These are phyloP conservation scores for Leptoteleia sp. DNA, from an alignment of 1,140 invertebrate genomes.

Conservation along the genomic window DNA sequence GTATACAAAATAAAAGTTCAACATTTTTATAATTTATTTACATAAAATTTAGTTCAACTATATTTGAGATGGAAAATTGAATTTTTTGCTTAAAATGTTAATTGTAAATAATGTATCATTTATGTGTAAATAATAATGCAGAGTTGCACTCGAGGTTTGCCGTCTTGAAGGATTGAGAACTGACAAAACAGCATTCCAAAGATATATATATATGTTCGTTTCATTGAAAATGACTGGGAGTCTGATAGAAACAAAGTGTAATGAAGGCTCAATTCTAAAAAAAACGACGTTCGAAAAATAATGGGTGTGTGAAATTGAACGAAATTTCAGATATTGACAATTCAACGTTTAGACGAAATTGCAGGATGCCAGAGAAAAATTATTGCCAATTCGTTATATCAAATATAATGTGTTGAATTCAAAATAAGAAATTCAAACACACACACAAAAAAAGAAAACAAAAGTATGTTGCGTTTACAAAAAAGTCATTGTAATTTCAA, in stretches of 20 bases:
- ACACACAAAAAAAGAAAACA: too few relatives aligned
- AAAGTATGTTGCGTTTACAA: constrained; percentile 33
- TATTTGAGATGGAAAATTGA: too few relatives aligned
- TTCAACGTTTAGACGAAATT: constrained; percentile 35
- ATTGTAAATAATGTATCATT: too few relatives aligned
- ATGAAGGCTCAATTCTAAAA: constrained; percentile 67
- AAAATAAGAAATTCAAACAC: not conserved
- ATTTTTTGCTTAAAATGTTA: too few relatives aligned
- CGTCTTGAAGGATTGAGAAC: constrained; percentile 8
- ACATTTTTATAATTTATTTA: constrained; percentile 3
- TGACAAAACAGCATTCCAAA: constrained; percentile 22
- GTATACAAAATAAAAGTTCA: too few relatives aligned
- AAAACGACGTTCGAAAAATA: constrained; percentile 35
- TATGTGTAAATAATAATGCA: constrained; percentile 22
- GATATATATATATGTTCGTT: constrained; percentile 12
- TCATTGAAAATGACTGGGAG: not conserved
- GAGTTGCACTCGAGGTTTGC: not conserved
- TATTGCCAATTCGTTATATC: constrained; percentile 25
- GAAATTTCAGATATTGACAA: constrained; percentile 48
- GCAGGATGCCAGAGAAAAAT: constrained; percentile 31
- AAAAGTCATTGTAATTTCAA: constrained; percentile 58
- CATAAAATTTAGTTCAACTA: constrained; percentile 6
- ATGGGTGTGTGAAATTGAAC: constrained; percentile 40
- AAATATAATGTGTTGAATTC: constrained; percentile 10
- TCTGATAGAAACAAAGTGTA: constrained; percentile 19